Evolutionary conservation across 2,888 invertebrate species (phyloP).

Genomic region (Tipula unca): DNA sequence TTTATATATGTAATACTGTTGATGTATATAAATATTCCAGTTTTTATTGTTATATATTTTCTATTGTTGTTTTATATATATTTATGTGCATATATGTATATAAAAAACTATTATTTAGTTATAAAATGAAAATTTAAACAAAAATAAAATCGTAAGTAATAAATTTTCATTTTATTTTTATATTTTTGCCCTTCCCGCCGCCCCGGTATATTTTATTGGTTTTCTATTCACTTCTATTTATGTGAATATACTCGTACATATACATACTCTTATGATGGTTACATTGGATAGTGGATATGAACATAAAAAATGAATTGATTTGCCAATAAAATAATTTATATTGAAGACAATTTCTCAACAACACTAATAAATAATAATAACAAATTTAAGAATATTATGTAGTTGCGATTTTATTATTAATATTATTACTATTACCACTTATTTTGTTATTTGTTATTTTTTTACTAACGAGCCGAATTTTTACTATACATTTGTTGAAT

Average conservation of each 20-base stretch:
- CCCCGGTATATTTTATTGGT: background rate
- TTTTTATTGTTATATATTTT: conserved; percentile 3
- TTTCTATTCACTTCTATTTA: background rate
- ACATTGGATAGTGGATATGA: background rate
- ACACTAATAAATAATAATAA: background rate
- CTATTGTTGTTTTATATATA: background rate
- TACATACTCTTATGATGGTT: too few species aligned
- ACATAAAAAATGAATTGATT: background rate
- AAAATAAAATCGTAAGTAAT: background rate
- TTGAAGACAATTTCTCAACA: background rate
- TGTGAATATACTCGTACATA: too few species aligned
- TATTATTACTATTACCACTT: background rate
- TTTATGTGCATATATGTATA: background rate
- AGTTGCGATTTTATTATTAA: background rate
- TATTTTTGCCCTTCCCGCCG: too few species aligned
- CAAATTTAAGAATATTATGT: background rate
- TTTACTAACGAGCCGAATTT: background rate
- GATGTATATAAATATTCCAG: background rate
- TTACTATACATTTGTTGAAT: background rate
- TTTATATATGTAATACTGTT: background rate
- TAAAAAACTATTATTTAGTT: background rate
- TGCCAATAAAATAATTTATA: background rate
- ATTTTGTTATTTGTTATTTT: background rate
- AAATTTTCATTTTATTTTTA: background rate
- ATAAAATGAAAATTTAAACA: background rate